Conservation (phyloP, 2,113 vertebrate species). For the Mungos mungo region DNA sequence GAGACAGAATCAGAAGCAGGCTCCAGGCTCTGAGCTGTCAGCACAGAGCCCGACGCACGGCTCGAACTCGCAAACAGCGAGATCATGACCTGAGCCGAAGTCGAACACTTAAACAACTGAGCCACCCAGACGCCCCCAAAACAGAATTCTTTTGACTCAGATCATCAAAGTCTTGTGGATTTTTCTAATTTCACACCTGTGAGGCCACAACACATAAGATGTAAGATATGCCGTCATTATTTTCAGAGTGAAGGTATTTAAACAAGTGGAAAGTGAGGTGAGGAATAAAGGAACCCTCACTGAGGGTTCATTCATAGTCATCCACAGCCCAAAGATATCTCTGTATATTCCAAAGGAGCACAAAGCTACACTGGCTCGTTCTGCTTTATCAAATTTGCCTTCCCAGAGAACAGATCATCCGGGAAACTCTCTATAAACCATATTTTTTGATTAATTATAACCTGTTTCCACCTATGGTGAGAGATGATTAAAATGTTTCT, state of each 20-base stretch:
- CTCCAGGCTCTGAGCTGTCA: too few relatives aligned
- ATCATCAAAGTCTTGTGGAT: neutral
- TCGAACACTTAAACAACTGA: too few relatives aligned
- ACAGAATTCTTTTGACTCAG: neutral
- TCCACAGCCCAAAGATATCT: neutral
- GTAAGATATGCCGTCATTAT: neutral
- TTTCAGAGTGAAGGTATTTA: neutral
- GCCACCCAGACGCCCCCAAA: neutral
- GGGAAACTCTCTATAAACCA: neutral
- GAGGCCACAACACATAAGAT: neutral
- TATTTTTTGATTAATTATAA: neutral
- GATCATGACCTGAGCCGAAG: too few relatives aligned
- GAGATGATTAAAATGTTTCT: neutral
- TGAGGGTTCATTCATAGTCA: neutral
- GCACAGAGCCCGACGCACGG: too few relatives aligned
- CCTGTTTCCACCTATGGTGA: neutral
- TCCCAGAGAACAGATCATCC: neutral
- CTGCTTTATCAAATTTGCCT: neutral
- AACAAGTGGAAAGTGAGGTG: rapidly evolving
- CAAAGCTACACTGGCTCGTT: neutral
- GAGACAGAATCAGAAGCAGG: too few relatives aligned
- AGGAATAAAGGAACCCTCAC: neutral
- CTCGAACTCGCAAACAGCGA: too few relatives aligned
- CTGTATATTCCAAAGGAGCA: neutral
- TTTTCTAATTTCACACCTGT: neutral